These are phyloP conservation scores for Cyprinodon variegatus DNA, from an alignment of 2,113 vertebrate species.

Conservation along the genomic window DNA sequence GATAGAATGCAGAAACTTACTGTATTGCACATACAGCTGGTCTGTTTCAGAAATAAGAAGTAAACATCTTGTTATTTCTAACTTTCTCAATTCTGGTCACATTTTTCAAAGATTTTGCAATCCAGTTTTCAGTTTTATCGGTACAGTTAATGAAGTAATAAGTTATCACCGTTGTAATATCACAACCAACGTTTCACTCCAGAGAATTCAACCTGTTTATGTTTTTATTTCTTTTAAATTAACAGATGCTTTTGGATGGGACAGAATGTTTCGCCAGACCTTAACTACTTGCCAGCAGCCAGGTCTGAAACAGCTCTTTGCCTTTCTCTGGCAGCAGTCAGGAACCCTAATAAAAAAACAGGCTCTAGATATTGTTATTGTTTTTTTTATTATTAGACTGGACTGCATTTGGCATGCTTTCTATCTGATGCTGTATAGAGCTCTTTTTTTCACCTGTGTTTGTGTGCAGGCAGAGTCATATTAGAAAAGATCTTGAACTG, in stretches of 20 bases:
- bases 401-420: conserved; percentile 8
- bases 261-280: conserved; percentile 65
- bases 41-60: background rate
- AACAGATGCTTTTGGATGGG: conserved; percentile 38
- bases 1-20: background rate
- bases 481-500: background rate
- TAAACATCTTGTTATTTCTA: background rate
- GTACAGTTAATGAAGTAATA: conserved; percentile 34
- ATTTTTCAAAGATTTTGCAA: background rate
- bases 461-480: background rate
- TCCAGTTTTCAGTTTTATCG: background rate
- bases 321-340: conserved; percentile 60
- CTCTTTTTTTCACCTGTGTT: background rate
- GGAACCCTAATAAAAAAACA: conserved; percentile 52
- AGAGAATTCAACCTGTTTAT: conserved; percentile 35
- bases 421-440: background rate
- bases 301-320: conserved; percentile 58
- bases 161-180: conserved; percentile 46
- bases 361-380: conserved; percentile 37
- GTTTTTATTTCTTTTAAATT: background rate
- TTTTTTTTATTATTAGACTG: conserved; percentile 19
- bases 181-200: conserved; percentile 51
- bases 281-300: conserved; percentile 74
- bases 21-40: background rate
- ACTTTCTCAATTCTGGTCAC: too few relatives aligned